A percentile compares a stretch with the other conserved stretches of the same genome.
Evolutionary conservation across 2,888 invertebrate species (phyloP).

Genomic region (Drosophila anomelani): DNA sequence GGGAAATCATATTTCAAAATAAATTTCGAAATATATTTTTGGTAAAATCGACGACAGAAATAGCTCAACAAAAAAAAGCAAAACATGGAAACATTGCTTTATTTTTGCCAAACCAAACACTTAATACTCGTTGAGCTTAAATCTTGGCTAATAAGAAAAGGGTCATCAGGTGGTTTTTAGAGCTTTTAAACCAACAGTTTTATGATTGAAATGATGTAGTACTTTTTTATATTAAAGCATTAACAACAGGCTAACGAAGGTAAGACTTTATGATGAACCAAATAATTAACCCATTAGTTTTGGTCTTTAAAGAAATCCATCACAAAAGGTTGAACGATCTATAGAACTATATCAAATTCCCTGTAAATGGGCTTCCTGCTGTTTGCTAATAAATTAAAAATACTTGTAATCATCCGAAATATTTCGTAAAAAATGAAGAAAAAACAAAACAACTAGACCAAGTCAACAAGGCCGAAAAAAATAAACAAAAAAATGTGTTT

Average conservation of each 20-base stretch:
- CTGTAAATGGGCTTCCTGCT: slow-evolving; percentile 18
- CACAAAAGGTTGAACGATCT: not conserved
- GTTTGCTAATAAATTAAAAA: slow-evolving; percentile 49
- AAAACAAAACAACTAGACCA: slow-evolving; percentile 5
- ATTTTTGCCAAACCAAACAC: not conserved
- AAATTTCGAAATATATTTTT: slow-evolving; percentile 28
- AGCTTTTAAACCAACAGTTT: not conserved
- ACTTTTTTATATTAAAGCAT: not conserved
- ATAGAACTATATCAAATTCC: slow-evolving; percentile 27
- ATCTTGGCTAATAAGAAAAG: not conserved
- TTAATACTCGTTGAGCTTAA: slow-evolving; percentile 4
- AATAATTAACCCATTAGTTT: not conserved
- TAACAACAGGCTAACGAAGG: not conserved
- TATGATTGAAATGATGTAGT: not conserved
- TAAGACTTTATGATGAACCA: not conserved
- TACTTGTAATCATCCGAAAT: slow-evolving; percentile 40
- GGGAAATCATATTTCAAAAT: slow-evolving; percentile 13
- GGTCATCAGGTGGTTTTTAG: not conserved
- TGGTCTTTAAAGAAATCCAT: not conserved
- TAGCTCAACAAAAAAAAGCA: not conserved
- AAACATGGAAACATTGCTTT: not conserved
- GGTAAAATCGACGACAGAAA: slow-evolving; percentile 11
- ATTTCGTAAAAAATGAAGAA: slow-evolving; percentile 34
- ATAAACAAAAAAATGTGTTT: slow-evolving; percentile 33
- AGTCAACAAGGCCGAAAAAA: slow-evolving; percentile 20